Evolutionary conservation across 64 coral and sea anemone species (phyloP).

Genomic region (Acropora tenuis): DNA sequence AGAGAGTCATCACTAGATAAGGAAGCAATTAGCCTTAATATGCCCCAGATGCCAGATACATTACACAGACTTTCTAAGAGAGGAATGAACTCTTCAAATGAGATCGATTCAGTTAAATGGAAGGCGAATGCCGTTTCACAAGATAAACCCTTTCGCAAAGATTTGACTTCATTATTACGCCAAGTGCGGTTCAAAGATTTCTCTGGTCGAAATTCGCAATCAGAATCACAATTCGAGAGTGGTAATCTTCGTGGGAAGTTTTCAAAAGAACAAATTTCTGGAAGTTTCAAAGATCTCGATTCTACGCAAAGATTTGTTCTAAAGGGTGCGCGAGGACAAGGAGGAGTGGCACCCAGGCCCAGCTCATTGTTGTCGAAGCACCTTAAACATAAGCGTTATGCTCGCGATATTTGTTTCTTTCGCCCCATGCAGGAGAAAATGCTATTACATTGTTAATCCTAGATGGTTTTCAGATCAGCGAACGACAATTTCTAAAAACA

Average conservation of each 20-base stretch:
- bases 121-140: not conserved
- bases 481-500: conserved; percentile 38
- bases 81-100: not conserved
- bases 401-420: conserved; percentile 59
- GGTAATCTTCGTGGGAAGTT: not conserved
- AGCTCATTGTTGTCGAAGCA: conserved; percentile 31
- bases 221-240: not conserved
- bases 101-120: not conserved
- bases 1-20: too few species aligned
- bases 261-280: too few species aligned
- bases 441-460: conserved; percentile 40
- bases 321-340: not conserved
- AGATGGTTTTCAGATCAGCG: conserved; percentile 64
- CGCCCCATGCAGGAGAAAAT: conserved; percentile 46
- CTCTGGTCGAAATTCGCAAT: not conserved
- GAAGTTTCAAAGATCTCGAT: not conserved
- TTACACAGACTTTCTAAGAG: not conserved
- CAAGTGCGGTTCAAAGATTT: not conserved
- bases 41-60: not conserved
- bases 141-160: not conserved
- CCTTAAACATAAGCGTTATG: not conserved
- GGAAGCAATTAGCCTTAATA: not conserved
- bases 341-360: conserved; percentile 18
- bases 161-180: not conserved
- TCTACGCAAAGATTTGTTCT: not conserved